A percentile compares a stretch with the other conserved stretches of the same genome.
Conservation (phyloP, 1,140 invertebrate species). For the Drosophila miranda region DNA sequence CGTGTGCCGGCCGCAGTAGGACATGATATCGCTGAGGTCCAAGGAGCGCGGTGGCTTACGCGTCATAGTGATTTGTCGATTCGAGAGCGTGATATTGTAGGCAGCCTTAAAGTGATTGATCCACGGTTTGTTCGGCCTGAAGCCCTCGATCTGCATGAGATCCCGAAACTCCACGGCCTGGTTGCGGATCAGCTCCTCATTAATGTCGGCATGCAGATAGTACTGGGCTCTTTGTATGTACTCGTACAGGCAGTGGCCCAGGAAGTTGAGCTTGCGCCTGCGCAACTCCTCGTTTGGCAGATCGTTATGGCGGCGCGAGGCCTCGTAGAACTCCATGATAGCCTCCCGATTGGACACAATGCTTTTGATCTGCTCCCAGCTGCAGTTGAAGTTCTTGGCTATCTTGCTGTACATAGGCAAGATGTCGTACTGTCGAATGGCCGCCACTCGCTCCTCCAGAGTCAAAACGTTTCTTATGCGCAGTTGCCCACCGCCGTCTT, state of each 20-base stretch:
- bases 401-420: constrained; percentile 75
- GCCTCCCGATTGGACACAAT: constrained; percentile 69
- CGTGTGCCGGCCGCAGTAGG: constrained; percentile 67
- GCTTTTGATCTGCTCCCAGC: constrained; percentile 80
- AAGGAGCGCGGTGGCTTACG: constrained; percentile 64
- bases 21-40: constrained; percentile 73
- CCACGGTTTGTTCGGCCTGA: constrained; percentile 72
- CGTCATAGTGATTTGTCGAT: constrained; percentile 66
- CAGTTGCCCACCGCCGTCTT: constrained; percentile 28
- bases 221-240: constrained; percentile 73
- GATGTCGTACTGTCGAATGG: constrained; percentile 69
- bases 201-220: constrained; percentile 59
- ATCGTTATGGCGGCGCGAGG: constrained; percentile 37
- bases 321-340: constrained; percentile 70
- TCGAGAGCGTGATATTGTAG: constrained; percentile 71
- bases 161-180: constrained; percentile 69
- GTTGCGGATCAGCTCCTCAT: constrained; percentile 70
- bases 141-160: constrained; percentile 67
- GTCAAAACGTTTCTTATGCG: constrained; percentile 71
- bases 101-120: constrained; percentile 76
- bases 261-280: constrained; percentile 63
- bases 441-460: constrained; percentile 71
- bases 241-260: constrained; percentile 73
- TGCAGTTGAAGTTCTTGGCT: constrained; percentile 76
- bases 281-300: constrained; percentile 52